phyloP scores from a whole-genome alignment of 23 tunicate genomes.

The Phallusia fumigata region DNA sequence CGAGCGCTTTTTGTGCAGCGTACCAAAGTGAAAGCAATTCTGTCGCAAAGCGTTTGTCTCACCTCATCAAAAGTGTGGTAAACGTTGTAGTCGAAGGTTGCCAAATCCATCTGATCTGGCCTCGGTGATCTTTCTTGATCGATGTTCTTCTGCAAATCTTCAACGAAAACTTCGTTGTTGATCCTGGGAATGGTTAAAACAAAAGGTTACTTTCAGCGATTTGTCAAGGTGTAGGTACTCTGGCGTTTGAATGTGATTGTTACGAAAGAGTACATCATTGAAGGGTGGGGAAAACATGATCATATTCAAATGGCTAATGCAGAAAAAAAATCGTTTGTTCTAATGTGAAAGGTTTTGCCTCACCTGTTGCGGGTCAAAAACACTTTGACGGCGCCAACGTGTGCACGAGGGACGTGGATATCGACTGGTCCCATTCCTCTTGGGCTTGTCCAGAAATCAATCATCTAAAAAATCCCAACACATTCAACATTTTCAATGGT shows the following conservation, averaged over 20 bases:
- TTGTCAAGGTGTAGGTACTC: no score
- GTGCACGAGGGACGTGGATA: slow-evolving; percentile 30
- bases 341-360: neutral
- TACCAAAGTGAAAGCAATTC: no score
- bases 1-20: no score
- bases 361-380: slow-evolving; percentile 25
- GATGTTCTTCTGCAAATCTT: slow-evolving; percentile 57
- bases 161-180: slow-evolving; percentile 55
- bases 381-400: slow-evolving; percentile 30
- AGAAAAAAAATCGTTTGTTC: no score
- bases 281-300: no score
- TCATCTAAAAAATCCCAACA: neutral
- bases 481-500: no score
- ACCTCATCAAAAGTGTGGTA: slow-evolving; percentile 84
- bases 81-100: slow-evolving; percentile 49
- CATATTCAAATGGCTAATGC: no score
- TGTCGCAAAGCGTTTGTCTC: neutral
- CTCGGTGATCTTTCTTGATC: slow-evolving; percentile 36
- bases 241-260: no score
- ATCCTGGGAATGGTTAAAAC: slow-evolving; percentile 14
- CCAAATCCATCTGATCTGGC: slow-evolving; percentile 32
- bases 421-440: slow-evolving; percentile 39
- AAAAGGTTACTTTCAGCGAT: no score
- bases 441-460: slow-evolving; percentile 19
- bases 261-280: no score